Evolutionary conservation across 1,140 invertebrate species (phyloP), one percentile per base, ranked within the genome.

Genomic region (Tachypleus tridentatus): DNA sequence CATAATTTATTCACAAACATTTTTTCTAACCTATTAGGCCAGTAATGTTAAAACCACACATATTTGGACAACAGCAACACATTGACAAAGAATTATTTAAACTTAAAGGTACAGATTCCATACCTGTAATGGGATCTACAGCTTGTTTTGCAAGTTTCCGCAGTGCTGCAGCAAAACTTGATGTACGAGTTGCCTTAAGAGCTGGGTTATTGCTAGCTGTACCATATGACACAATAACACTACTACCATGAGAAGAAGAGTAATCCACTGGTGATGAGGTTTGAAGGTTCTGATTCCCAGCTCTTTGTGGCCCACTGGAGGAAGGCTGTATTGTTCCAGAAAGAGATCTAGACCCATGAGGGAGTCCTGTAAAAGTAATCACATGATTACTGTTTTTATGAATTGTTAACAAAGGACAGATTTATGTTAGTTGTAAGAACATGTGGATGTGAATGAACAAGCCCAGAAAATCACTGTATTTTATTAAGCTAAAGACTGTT

Each of bases 61-160:
- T n/a, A n/a, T n/a, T n/a, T n/a, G n/a, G n/a, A n/a, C n/a, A n/a
- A n/a, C n/a, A n/a, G n/a, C n/a, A n/a, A n/a, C n/a, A n/a, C n/a
- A n/a, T n/a, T n/a, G n/a, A n/a, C n/a, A n/a, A n/a, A n/a, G n/a
- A n/a, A n/a, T n/a, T n/a, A n/a, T n/a, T n/a, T n/a, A n/a, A n/a
- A n/a, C n/a, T n/a, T n/a, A n/a, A n/a, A n/a, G n/a, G n/a, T n/a
- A 59, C 29, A 59, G 3, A 49, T 11, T 48, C 9, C n/a, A 64
- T 56, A 70, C 66, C 69, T 51, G 57, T 58, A n/a, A 61, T 63
- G 49, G 77, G 78, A 63, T 77, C 79, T 57, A 77, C 85, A 53
- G 86, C 86, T 73, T 89, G 87, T 75, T 91, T 88, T 57, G 88
- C 88, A 64, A 91, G 77, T 74, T 87, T 88, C 64, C 88, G 80